Conservation (phyloP, 2,113 vertebrate genomes). For the Eublepharis macularius region DNA sequence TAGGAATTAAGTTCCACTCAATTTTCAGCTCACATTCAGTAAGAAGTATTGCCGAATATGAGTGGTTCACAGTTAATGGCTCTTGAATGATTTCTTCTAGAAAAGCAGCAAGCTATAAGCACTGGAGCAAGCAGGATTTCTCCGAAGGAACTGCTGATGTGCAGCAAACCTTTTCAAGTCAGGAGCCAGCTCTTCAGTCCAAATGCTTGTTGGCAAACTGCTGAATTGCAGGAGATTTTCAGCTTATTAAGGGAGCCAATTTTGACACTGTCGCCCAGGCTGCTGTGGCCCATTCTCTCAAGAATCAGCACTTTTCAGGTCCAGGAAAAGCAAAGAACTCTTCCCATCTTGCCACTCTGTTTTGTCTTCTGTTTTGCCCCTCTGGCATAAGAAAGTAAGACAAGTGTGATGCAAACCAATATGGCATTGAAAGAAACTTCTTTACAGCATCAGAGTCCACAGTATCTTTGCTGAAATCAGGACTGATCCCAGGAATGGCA, state of each 20-base stretch:
- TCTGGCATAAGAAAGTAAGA: conserved; percentile 40
- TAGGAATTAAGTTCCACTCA: neutral
- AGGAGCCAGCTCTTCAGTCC: conserved; percentile 61
- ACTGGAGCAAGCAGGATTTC: conserved; percentile 60
- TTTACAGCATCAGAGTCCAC: conserved; percentile 57
- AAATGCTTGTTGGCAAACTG: conserved; percentile 70
- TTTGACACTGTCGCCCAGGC: conserved; percentile 52
- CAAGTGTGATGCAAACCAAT: conserved; percentile 61
- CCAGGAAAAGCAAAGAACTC: conserved; percentile 47
- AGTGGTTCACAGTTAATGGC: conserved; percentile 7
- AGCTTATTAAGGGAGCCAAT: conserved; percentile 52
- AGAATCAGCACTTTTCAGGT: conserved; percentile 48
- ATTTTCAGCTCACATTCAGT: neutral
- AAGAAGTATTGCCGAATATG: neutral
- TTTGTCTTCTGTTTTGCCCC: conserved; percentile 39
- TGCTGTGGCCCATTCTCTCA: conserved; percentile 43
- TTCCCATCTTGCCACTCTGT: conserved; percentile 48
- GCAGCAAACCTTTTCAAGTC: conserved; percentile 69
- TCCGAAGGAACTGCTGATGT: conserved; percentile 67
- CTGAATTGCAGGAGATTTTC: conserved; percentile 70
- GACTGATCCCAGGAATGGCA: neutral
- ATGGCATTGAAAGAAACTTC: conserved; percentile 42
- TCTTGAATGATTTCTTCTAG: conserved; percentile 51
- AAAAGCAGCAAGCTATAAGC: conserved; percentile 48
- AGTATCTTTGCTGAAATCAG: conserved; percentile 39